Conservation (phyloP, 1,140 invertebrate species). For the Saxidomus purpurata region DNA sequence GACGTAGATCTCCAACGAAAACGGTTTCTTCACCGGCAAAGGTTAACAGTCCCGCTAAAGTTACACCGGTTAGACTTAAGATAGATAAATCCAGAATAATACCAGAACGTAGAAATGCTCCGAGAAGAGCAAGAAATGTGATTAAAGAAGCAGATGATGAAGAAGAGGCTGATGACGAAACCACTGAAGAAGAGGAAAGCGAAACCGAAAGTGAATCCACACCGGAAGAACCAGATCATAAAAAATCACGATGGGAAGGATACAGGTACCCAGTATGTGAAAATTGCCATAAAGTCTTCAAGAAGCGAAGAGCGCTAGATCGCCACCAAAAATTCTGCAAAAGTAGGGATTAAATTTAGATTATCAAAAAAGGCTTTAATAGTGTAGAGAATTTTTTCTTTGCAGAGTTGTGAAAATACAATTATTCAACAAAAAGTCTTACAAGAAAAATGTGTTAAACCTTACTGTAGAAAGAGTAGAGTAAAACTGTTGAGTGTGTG, state of each 20-base stretch:
- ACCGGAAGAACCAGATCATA: slow-evolving; percentile 19
- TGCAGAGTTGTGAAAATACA: too few species aligned
- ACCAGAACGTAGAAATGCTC: slow-evolving; percentile 27
- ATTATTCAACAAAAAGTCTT: too few species aligned
- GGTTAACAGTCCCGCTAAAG: not conserved
- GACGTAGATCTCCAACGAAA: not conserved
- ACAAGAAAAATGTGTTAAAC: too few species aligned
- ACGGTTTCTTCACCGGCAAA: not conserved
- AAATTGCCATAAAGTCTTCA: slow-evolving; percentile 33
- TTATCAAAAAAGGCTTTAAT: too few species aligned
- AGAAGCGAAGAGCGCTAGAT: slow-evolving; percentile 10
- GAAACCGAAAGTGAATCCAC: slow-evolving; percentile 22
- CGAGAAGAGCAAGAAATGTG: slow-evolving; percentile 41
- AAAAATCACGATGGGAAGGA: slow-evolving; percentile 42
- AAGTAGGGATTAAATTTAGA: not conserved
- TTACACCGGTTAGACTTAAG: slow-evolving; percentile 18
- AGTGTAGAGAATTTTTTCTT: too few species aligned
- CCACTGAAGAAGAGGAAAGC: not conserved
- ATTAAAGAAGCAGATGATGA: slow-evolving; percentile 9
- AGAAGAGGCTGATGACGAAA: slow-evolving; percentile 12
- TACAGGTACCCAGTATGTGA: slow-evolving; percentile 48
- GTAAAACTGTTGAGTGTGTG: too few species aligned
- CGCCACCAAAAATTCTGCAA: slow-evolving; percentile 47
- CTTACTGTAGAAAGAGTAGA: too few species aligned
- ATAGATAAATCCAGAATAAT: slow-evolving; percentile 20